Evolutionary conservation across 2,797 vertebrate genomes (phyloP).

Genomic region (Lacerta viridis): DNA sequence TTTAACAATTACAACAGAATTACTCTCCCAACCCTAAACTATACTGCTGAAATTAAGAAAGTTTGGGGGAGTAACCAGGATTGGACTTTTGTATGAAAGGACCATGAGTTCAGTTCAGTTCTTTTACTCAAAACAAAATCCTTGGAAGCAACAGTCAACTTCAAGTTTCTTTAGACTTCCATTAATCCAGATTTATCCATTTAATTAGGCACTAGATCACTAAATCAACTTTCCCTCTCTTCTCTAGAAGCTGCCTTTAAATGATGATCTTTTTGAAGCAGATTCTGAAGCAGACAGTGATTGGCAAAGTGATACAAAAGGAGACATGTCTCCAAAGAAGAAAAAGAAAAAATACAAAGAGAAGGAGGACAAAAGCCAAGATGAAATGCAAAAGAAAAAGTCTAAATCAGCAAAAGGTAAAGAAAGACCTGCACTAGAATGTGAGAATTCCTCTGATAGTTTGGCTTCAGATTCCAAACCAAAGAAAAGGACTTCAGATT

Average conservation of each 20-base stretch:
- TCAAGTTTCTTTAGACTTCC: too few relatives aligned
- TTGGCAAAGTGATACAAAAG: constrained; percentile 85
- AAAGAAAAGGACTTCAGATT: constrained; percentile 88
- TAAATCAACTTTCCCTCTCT: constrained; percentile 15
- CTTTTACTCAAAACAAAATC: background rate
- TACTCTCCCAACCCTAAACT: too few relatives aligned
- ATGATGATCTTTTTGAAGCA: constrained; percentile 91
- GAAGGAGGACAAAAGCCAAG: constrained; percentile 75
- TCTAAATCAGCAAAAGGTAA: constrained; percentile 86
- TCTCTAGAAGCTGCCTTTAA: constrained; percentile 86
- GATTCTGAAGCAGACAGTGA: constrained; percentile 88
- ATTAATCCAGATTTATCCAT: background rate
- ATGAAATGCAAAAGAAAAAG: constrained; percentile 84
- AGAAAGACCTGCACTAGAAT: constrained; percentile 83
- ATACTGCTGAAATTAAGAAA: too few relatives aligned
- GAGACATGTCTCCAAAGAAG: constrained; percentile 86
- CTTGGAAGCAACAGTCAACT: too few relatives aligned
- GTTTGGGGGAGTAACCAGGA: too few relatives aligned
- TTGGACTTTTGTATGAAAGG: too few relatives aligned
- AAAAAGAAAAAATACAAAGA: constrained; percentile 87
- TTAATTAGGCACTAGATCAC: background rate
- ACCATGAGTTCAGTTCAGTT: background rate
- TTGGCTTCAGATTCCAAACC: constrained; percentile 77
- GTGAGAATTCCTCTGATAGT: constrained; percentile 75
- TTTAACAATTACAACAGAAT: too few relatives aligned